Base-by-base conservation (phyloP, 2,113 vertebrate species). In the Anhinga rufa region DNA sequence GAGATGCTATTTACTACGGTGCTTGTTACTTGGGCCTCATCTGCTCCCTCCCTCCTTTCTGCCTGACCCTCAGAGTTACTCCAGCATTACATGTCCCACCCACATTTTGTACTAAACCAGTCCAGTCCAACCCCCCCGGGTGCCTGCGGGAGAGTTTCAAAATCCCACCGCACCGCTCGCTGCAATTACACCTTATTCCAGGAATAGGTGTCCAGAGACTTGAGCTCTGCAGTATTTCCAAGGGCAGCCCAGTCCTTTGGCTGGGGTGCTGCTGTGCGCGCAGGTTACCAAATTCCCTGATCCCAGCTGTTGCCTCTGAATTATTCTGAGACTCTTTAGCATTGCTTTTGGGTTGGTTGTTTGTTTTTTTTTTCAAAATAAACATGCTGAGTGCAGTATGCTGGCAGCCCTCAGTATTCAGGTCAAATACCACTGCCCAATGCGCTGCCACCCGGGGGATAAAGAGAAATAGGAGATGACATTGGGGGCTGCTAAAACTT, bases 181-280 rank as follows among this genome's bases (percentile, higher is more conserved):
- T 81, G 86, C 61, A 79, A 46, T 77, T 75, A 49, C 9, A 46
- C 25, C 38, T 81, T 42, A 81, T 90, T 71, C 36, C 88, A 88
- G 68, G 42, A 88, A 40, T 0, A 71, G 38, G 80, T n/a, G n/a
- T n/a, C n/a, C n/a, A n/a, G n/a, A n/a, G 80, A 26, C 51, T 82
- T 6, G 8, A 68, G 29, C 68, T 78, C 42, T 62, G 72, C 0
- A 0, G 22, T 13, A 6, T 76, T 88, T 74, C 88, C 36, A 42
- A 88, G 86, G 76, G 34, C 83, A 75, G 64, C 29, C 44, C 55
- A 4, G 4, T 76, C 74, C 40, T 61, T 74, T 64, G 75, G 90
- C n/a, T 0, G 0, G 20, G 38, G 32, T 34, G 14, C 31, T 82
- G 31, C 65, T 60, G 51, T 28, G 18, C 5, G 0, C 36, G n/a